Percentiles rank a stretch among this genome's conserved stretches.
phyloP scores from a whole-genome alignment of 2,888 invertebrate species.

The Augochlorella aurata region DNA sequence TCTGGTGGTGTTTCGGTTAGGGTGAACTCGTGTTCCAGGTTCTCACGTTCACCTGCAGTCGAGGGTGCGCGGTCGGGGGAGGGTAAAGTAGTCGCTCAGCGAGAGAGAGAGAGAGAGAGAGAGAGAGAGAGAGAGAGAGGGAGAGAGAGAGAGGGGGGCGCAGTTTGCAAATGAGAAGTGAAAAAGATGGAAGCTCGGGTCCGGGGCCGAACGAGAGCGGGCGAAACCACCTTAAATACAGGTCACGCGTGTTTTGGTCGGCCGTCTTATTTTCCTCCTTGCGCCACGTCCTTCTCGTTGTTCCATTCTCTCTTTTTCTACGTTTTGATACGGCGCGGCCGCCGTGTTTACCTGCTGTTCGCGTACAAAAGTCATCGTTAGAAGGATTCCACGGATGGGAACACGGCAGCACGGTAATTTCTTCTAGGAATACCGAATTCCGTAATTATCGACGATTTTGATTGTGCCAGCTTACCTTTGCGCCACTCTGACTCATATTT shows the following conservation, averaged over 20 bases:
- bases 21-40: constrained; percentile 59
- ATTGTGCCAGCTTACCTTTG: not conserved
- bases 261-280: constrained; percentile 47
- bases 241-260: constrained; percentile 76
- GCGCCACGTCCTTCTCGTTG: not conserved
- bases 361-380: constrained; percentile 74
- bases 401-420: not conserved
- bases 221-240: constrained; percentile 78
- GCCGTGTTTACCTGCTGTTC: constrained; percentile 68
- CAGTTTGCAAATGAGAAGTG: constrained; percentile 68
- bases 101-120: constrained; percentile 38
- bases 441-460: not conserved
- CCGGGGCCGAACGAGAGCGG: constrained; percentile 59
- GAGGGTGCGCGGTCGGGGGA: constrained; percentile 52
- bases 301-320: constrained; percentile 19
- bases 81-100: constrained; percentile 42
- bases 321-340: constrained; percentile 29
- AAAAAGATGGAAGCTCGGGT: constrained; percentile 52
- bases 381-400: constrained; percentile 63
- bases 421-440: not conserved
- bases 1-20: constrained; percentile 29
- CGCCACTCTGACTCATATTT: no score
- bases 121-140: constrained; percentile 51
- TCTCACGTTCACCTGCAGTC: constrained; percentile 76
- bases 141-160: constrained; percentile 59